phyloP scores from a whole-genome alignment of 2,888 invertebrate genomes.

The Conops quadrifasciatus region DNA sequence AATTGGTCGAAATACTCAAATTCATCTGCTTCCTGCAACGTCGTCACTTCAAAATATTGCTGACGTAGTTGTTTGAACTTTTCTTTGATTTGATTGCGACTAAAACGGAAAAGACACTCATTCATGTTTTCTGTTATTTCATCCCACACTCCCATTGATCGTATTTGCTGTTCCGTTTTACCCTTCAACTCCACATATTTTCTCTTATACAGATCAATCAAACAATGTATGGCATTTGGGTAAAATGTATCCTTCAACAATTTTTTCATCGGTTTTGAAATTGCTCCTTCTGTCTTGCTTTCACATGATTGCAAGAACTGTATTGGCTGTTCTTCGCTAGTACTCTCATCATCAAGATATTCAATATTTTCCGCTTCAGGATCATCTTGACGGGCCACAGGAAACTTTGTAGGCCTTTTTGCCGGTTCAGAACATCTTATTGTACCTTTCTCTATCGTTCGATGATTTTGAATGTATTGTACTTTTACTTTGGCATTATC shows the following conservation, averaged over 20 bases:
- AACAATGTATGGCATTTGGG: constrained; percentile 47
- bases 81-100: constrained; percentile 39
- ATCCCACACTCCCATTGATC: constrained; percentile 39
- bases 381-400: not conserved
- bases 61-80: constrained; percentile 41
- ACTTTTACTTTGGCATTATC: constrained; percentile 43
- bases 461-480: constrained; percentile 41
- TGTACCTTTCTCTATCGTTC: constrained; percentile 18
- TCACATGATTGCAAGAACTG: not conserved
- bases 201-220: constrained; percentile 44
- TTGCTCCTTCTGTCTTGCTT: not conserved
- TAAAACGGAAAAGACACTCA: constrained; percentile 46
- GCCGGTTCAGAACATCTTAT: constrained; percentile 1
- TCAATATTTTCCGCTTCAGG: constrained; percentile 46
- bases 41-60: constrained; percentile 42
- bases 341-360: constrained; percentile 45
- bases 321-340: constrained; percentile 36
- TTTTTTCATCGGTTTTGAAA: not conserved
- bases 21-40: constrained; percentile 41
- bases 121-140: constrained; percentile 45
- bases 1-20: constrained; percentile 45
- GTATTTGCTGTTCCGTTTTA: constrained; percentile 30
- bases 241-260: constrained; percentile 44
- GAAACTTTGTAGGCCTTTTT: not conserved
- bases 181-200: constrained; percentile 39